phyloP scores from a whole-genome alignment of 2,113 vertebrate genomes.

The Circaetus cinerascens region DNA sequence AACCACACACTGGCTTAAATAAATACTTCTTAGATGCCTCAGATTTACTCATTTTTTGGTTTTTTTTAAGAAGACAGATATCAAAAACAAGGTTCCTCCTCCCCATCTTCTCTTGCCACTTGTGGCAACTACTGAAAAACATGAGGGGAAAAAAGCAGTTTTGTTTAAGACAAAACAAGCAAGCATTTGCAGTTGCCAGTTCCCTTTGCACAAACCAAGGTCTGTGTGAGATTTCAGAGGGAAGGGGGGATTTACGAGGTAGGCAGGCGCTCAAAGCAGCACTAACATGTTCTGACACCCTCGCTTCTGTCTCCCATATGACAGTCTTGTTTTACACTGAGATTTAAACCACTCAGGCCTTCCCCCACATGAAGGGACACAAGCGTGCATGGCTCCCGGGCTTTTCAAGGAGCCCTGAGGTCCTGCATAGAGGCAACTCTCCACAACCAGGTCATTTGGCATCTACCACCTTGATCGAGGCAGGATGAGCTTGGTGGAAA shows the following conservation, averaged over 20 bases:
- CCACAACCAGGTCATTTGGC: neutral
- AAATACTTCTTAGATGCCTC: neutral
- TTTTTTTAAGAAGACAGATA: neutral
- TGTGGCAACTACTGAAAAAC: neutral
- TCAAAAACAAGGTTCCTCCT: neutral
- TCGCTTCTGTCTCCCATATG: neutral
- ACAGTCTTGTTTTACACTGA: neutral
- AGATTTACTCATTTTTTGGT: neutral
- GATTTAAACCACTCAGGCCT: neutral
- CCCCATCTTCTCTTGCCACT: neutral
- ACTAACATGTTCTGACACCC: neutral
- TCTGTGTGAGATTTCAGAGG: neutral
- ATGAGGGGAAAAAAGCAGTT: neutral
- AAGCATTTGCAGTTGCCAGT: neutral
- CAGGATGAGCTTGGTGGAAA: neutral
- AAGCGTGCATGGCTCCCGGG: rapidly evolving
- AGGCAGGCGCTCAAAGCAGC: neutral
- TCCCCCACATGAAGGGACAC: neutral
- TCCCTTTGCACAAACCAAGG: neutral
- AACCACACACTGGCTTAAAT: neutral
- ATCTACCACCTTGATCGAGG: rapidly evolving
- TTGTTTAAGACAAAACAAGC: neutral
- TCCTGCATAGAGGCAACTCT: neutral
- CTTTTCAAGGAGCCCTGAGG: neutral
- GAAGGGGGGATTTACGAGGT: neutral